Percentiles rank a stretch among this genome's conserved stretches.
Conservation (phyloP, 2,888 invertebrate genomes). For the Seira musarum region DNA sequence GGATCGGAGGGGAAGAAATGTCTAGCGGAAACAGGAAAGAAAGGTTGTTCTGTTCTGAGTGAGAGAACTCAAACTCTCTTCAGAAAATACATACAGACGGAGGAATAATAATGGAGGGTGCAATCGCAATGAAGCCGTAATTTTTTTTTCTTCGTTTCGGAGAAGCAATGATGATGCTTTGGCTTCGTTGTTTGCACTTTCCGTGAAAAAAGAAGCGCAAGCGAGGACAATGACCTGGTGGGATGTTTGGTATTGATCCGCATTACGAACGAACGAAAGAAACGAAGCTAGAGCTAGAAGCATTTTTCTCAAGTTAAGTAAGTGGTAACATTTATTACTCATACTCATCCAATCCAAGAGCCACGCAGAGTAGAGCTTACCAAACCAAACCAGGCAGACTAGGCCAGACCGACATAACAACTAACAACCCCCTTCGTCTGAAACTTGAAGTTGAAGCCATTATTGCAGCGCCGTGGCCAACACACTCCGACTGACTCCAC, state of each 20-base stretch:
- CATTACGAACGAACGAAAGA: no score
- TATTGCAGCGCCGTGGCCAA: no score
- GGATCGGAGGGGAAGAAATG: background rate
- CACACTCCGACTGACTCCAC: background rate
- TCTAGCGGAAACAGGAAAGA: constrained; percentile 7
- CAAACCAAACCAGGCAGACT: background rate
- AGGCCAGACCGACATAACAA: no score
- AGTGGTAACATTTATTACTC: background rate
- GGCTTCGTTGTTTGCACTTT: constrained; percentile 8
- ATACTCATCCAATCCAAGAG: background rate
- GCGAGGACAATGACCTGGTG: constrained; percentile 34
- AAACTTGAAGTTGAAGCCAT: background rate
- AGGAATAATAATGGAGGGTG: background rate
- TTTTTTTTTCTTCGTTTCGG: constrained; percentile 7
- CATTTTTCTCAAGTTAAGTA: constrained; percentile 2
- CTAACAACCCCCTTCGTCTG: background rate
- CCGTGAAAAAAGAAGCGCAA: constrained; percentile 20
- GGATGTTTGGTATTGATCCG: constrained; percentile 25
- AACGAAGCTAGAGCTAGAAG: background rate
- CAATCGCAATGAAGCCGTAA: background rate
- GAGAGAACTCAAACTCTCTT: background rate
- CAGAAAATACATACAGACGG: no score
- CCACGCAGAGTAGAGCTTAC: background rate
- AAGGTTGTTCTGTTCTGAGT: background rate
- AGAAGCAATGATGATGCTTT: background rate